Percentiles rank a stretch among this genome's conserved stretches.
Evolutionary conservation across 2,888 invertebrate genomes (phyloP).

Genomic region (Lasioglossum lativentre): DNA sequence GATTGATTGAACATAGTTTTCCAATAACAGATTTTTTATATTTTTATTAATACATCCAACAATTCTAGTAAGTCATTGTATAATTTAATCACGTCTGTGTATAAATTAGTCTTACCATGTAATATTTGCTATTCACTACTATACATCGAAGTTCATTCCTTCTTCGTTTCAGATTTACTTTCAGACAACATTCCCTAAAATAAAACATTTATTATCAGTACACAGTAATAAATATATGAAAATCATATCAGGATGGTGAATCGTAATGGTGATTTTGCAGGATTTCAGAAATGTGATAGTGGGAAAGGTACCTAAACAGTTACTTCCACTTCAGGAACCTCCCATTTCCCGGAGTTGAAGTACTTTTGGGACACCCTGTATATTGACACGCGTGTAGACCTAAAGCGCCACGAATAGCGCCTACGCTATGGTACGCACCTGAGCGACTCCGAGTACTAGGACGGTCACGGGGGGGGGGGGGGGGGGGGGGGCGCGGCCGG

Average conservation of each 20-base stretch:
- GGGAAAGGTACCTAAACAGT: constrained; percentile 48
- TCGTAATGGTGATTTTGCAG: not conserved
- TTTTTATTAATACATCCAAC: constrained; percentile 33
- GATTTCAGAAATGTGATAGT: not conserved
- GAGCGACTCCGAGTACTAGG: too few relatives aligned
- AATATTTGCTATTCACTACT: constrained; percentile 29
- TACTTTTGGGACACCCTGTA: too few relatives aligned
- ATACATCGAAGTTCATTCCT: constrained; percentile 13
- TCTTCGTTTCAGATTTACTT: constrained; percentile 33
- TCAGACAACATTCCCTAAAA: constrained; percentile 48
- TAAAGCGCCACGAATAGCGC: too few relatives aligned
- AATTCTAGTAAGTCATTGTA: constrained; percentile 22
- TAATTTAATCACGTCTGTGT: constrained; percentile 30
- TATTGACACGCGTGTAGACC: too few relatives aligned
- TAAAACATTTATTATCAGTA: not conserved
- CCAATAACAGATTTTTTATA: not conserved
- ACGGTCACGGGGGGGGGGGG: too few relatives aligned
- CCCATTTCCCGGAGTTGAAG: too few relatives aligned
- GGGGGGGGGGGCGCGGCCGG: too few relatives aligned
- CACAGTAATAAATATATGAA: not conserved
- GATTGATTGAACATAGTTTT: not conserved
- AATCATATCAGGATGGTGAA: not conserved
- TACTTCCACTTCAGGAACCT: constrained; percentile 28
- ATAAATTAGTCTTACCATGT: constrained; percentile 11
- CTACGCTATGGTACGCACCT: too few relatives aligned